Conservation (phyloP, 2,888 invertebrate genomes). For the Epinotia bilunana region DNA sequence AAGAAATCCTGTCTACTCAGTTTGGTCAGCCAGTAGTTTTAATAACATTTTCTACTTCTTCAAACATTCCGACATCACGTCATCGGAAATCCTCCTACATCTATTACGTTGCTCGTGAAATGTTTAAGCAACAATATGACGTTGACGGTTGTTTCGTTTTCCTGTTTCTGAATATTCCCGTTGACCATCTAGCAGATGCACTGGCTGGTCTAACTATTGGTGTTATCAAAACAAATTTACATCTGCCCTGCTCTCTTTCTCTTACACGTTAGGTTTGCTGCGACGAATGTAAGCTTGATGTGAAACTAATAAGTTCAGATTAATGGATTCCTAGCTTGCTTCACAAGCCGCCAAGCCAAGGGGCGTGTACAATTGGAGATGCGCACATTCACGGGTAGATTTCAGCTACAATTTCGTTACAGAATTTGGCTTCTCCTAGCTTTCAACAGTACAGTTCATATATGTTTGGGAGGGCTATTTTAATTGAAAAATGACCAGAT, state of each 20-base stretch:
- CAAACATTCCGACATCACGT: background rate
- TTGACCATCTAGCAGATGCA: background rate
- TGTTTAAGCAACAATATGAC: background rate
- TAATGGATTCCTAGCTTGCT: background rate
- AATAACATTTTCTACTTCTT: too few relatives aligned
- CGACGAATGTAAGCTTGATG: background rate
- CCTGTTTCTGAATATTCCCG: slow-evolving; percentile 10
- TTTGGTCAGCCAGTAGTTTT: too few relatives aligned
- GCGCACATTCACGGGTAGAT: background rate
- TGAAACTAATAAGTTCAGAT: background rate
- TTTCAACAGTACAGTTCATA: background rate
- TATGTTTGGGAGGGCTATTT: background rate
- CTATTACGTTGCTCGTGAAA: background rate
- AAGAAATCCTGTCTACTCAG: too few relatives aligned
- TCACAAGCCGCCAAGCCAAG: background rate
- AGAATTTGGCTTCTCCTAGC: background rate
- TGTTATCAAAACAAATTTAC: background rate
- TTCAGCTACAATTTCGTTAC: background rate
- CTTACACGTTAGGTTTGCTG: background rate
- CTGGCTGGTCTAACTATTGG: background rate
- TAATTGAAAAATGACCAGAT: too few relatives aligned
- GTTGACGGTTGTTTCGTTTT: background rate
- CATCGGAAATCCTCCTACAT: background rate
- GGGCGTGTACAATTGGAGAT: background rate
- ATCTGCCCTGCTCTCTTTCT: background rate